Evolutionary conservation across 2,797 vertebrate genomes (phyloP).

Genomic region (Hypotaenidia philippensis): DNA sequence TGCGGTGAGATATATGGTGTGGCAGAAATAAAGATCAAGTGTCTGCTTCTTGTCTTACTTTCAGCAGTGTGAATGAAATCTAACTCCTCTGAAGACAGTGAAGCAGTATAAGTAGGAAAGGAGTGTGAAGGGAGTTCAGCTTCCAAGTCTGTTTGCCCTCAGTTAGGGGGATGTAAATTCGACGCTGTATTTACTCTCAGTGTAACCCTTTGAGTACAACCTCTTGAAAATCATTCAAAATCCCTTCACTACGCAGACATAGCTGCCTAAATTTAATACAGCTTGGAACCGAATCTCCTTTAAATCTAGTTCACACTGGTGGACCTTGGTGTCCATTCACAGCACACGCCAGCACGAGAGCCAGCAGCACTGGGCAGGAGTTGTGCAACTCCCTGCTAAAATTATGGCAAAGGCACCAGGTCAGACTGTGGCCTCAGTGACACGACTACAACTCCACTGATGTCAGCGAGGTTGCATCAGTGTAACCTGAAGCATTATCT

Average conservation of each 20-base stretch:
- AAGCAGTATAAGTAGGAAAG: background rate
- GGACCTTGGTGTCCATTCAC: background rate
- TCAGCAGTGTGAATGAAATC: background rate
- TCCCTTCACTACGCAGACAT: background rate
- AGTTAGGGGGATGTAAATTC: background rate
- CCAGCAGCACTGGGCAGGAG: background rate
- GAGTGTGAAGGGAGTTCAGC: background rate
- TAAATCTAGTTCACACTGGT: background rate
- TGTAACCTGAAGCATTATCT: background rate
- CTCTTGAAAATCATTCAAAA: background rate
- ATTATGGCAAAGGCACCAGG: background rate
- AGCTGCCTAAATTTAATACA: background rate
- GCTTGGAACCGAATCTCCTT: background rate
- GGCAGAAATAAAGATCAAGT: constrained; percentile 41
- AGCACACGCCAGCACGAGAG: fast-evolving
- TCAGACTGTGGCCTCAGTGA: background rate
- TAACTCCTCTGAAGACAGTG: constrained; percentile 27
- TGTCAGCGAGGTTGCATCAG: background rate
- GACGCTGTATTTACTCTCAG: background rate
- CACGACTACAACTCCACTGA: background rate
- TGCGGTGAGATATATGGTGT: background rate
- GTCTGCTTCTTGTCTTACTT: constrained; percentile 39
- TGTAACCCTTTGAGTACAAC: background rate
- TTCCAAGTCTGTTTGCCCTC: background rate
- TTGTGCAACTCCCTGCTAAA: background rate